Evolutionary conservation across 2,888 invertebrate genomes (phyloP), one percentile per base, ranked within the genome.

Genomic region (Hartigia nigra): DNA sequence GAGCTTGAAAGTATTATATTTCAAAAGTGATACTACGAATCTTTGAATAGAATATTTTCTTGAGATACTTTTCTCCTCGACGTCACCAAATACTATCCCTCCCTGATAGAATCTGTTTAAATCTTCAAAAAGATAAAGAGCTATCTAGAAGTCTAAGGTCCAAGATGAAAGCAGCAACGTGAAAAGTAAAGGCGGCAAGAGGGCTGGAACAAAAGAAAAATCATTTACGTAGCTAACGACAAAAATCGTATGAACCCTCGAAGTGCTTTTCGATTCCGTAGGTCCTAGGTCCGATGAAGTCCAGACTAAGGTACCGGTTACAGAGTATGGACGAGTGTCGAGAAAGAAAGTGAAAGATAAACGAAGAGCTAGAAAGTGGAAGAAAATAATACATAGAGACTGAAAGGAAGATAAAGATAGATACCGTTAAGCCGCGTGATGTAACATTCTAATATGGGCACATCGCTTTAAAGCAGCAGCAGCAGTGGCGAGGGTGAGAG

Each of bases 391-490:
- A 23, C 9, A 9, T 23, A 23, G 55, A 23, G 9, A 9, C 9
- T 9, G 5, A 1, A 55, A 23, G 23, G 23, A 23, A 55, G 55
- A 23, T 55, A 55, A 55, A 9, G 55, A 2, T 55, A 55, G 55
- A 55, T 9, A 23, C 55, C 9, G 55, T 55, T 55, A 23, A 72
- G 72, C 72, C 5, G 4, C 72, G 72, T 32, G 14, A 32, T 12
- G 72, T 72, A 35, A 35, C 76, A 74, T 76, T 77, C 83, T 86
- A 87, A 88, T 88, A 89, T 85, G 86, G 82, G 86, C 83, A 88
- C 89, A 90, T 90, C 89, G 89, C 89, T 90, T 90, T 90, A 90
- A 90, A 90, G 84, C 86, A 84, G 75, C 74, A 72, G 76, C 76
- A 12, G 55, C 77, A n/a, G n/a, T n/a, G 80, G 77, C 84, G 86